Evolutionary conservation across 2,888 invertebrate species (phyloP), one percentile per base, ranked within the genome.

Genomic region (Autographa pulchrina): DNA sequence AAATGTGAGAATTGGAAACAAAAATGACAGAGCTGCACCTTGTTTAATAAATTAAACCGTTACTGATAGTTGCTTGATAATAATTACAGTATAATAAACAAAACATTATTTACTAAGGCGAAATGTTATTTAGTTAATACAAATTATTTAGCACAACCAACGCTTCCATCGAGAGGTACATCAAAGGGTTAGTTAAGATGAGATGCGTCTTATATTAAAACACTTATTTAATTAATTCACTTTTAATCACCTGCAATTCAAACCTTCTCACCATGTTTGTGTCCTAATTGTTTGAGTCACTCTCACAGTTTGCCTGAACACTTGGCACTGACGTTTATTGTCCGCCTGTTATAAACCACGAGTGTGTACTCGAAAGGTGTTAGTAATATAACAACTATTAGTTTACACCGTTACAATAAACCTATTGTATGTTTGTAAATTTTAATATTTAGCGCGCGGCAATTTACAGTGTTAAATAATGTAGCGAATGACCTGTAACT

Each of bases 321-420:
- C 68, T 80, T 72, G 65, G 54, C 66, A 76, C 68, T 80, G 77
- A 66, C 62, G 63, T 32, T 59, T 25, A 59, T 32, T 59, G 16
- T 32, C 59, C 31, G 59, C 13, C 31, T 8, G 32, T 32, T 59
- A 16, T 31, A n/a, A 20, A 35, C 63, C 11, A 75, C 65, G 61
- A 61, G 72, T 14, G 73, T 41, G 32, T 61, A 74, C 62, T 56
- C 60, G 60, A 48, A 60, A 68, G 20, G 31, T 62, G 31, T 60
- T 62, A 70, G 68, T 61, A 41, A 64, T 65, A 65, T 41, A 35
- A 68, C 78, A 78, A 68, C 68, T 76, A 54, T 68, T 20, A 13
- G 65, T 68, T 68, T 76, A 80, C 68, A 78, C 78, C 9, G 58
- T 72, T 63, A 78, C 78, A 78, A 67, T 78, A 64, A 68, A 72